These are phyloP conservation scores for Ianthella basta DNA, from an alignment of 37 sponge, comb jelly and placozoan species.

Conservation along the genomic window DNA sequence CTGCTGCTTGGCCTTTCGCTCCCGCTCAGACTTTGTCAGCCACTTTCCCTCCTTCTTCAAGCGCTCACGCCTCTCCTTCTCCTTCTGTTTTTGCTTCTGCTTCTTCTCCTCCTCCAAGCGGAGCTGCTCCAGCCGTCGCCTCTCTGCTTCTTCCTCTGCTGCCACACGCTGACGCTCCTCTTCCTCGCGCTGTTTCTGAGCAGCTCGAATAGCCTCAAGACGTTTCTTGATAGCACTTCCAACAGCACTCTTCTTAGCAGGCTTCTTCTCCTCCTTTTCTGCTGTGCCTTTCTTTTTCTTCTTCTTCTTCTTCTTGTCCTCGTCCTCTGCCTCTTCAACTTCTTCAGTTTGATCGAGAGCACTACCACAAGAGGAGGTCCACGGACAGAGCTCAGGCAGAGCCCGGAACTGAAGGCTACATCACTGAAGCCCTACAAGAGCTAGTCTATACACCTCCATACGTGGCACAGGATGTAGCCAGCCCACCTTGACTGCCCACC, in stretches of 20 bases:
- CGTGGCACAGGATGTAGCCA: background rate
- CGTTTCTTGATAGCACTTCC: conserved; percentile 65
- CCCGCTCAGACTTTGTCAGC: conserved; percentile 84
- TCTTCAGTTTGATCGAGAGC: conserved; percentile 4
- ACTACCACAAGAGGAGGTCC: background rate
- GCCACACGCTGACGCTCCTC: conserved; percentile 52
- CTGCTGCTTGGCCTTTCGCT: conserved; percentile 52
- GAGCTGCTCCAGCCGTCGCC: conserved; percentile 54
- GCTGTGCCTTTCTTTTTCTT: conserved; percentile 77
- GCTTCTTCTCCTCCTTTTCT: conserved; percentile 49
- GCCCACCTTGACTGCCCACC: too few relatives aligned
- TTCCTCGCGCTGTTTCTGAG: conserved; percentile 74
- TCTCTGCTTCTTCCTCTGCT: conserved; percentile 82
- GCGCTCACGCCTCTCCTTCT: conserved; percentile 78
- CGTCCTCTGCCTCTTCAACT: conserved; percentile 36
- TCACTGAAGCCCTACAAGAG: background rate
- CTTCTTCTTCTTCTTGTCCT: conserved; percentile 68
- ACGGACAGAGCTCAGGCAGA: background rate
- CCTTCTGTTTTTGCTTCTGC: conserved; percentile 76
- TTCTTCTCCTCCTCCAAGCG: conserved; percentile 77
- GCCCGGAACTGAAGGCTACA: background rate
- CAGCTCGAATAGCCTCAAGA: conserved; percentile 56
- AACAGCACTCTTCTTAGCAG: conserved; percentile 34
- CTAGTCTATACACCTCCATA: background rate
- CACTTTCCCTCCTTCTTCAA: conserved; percentile 88